phyloP scores from a whole-genome alignment of 2,888 invertebrate genomes.

The Cylloceria caligata region DNA sequence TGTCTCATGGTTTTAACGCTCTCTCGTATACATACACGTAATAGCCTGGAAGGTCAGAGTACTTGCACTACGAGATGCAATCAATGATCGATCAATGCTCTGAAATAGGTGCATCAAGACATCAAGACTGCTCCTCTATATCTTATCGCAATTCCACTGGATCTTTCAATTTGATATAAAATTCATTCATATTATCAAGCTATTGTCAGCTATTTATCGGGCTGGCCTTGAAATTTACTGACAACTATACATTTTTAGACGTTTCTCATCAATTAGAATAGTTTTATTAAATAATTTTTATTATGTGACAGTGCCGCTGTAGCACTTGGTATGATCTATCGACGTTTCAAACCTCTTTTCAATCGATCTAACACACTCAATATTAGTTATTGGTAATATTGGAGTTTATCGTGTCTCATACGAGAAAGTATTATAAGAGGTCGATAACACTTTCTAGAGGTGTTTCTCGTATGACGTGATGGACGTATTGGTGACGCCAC shows the following conservation, averaged over 20 bases:
- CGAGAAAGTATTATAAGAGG: not conserved
- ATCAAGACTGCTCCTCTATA: not conserved
- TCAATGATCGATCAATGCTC: conserved; percentile 48
- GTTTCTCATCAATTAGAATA: too few species aligned
- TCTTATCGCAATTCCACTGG: not conserved
- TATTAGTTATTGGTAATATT: not conserved
- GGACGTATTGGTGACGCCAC: not conserved
- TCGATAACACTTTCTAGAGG: conserved; percentile 32
- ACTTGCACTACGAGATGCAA: conserved; percentile 40
- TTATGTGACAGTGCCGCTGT: too few species aligned
- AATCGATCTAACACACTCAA: not conserved
- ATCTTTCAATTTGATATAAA: not conserved
- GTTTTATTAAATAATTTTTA: too few species aligned
- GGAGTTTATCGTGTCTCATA: not conserved
- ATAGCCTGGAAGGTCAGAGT: conserved; percentile 50
- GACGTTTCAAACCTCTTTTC: not conserved
- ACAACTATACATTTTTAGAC: too few species aligned
- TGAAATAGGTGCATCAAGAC: conserved; percentile 4
- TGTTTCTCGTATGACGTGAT: conserved; percentile 15
- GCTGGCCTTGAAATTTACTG: too few species aligned
- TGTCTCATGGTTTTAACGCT: conserved; percentile 42
- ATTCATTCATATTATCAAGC: too few species aligned
- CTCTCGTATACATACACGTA: conserved; percentile 37
- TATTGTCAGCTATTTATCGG: too few species aligned
- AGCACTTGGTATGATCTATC: too few species aligned